Percentiles rank a stretch among this genome's conserved stretches.
These are phyloP conservation scores for Caenorhabditis virilis DNA, from an alignment of 2,888 invertebrate species.

Conservation along the genomic window DNA sequence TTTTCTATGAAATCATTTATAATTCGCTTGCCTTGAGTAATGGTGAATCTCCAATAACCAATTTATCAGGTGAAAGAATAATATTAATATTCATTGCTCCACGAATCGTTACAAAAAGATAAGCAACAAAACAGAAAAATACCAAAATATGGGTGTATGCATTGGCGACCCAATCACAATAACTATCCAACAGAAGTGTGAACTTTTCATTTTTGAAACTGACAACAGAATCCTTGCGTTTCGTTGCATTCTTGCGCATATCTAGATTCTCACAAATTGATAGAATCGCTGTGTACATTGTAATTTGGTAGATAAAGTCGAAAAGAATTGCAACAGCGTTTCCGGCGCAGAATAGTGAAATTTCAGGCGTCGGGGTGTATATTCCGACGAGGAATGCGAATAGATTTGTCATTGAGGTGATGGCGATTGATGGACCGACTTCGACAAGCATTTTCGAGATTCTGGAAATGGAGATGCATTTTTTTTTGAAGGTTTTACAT, in stretches of 20 bases:
- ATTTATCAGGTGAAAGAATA: slow-evolving; percentile 59
- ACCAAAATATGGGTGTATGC: slow-evolving; percentile 58
- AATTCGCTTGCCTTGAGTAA: too few relatives aligned
- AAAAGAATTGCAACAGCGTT: slow-evolving; percentile 89
- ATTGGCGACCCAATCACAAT: slow-evolving; percentile 61
- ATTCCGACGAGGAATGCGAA: slow-evolving; percentile 76
- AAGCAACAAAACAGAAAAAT: slow-evolving; percentile 49
- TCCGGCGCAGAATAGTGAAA: slow-evolving; percentile 90
- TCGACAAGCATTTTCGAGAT: slow-evolving; percentile 78
- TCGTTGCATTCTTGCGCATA: slow-evolving; percentile 37
- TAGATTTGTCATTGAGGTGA: slow-evolving; percentile 85
- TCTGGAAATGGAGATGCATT: slow-evolving; percentile 11
- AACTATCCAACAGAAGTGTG: slow-evolving; percentile 46
- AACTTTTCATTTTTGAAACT: slow-evolving; percentile 35
- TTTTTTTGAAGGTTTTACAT: background rate
- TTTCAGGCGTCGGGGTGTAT: slow-evolving; percentile 88
- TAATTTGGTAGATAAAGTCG: slow-evolving; percentile 79
- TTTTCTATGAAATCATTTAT: too few relatives aligned
- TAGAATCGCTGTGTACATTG: slow-evolving; percentile 51
- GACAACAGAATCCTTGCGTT: slow-evolving; percentile 16
- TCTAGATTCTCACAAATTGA: slow-evolving; percentile 48
- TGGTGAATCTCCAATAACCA: slow-evolving; percentile 60
- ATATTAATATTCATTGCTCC: slow-evolving; percentile 56
- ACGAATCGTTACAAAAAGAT: slow-evolving; percentile 42
- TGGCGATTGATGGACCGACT: slow-evolving; percentile 89